Evolutionary conservation across 2,888 invertebrate species (phyloP).

Genomic region (Lasioglossum leucozonium): DNA sequence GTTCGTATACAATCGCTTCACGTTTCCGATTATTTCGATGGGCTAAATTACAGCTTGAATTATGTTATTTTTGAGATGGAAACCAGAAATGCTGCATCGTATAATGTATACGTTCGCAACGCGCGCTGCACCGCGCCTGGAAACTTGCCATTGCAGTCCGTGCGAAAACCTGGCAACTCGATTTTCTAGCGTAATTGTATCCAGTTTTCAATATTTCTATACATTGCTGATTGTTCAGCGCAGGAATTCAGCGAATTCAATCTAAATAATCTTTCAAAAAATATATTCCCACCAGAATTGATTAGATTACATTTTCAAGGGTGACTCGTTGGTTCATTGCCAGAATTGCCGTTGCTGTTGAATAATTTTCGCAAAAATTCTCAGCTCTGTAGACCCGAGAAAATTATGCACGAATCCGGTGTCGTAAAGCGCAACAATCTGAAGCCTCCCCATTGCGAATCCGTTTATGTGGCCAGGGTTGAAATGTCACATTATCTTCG

Average conservation of each 20-base stretch:
- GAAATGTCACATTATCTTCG: background rate
- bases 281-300: background rate
- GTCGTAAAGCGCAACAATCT: background rate
- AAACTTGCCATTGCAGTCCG: background rate
- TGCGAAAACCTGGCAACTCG: background rate
- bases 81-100: background rate
- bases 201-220: background rate
- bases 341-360: background rate
- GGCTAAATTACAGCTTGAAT: conserved; percentile 9
- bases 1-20: conserved; percentile 25
- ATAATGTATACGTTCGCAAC: background rate
- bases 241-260: background rate
- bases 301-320: background rate
- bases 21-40: conserved; percentile 13
- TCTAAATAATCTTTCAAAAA: too few species aligned
- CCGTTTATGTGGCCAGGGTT: too few species aligned
- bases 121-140: background rate
- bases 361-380: background rate
- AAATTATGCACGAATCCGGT: background rate
- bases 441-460: background rate
- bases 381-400: background rate
- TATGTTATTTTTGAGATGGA: background rate
- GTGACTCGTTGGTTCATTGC: background rate
- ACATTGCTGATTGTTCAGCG: background rate
- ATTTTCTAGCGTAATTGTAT: background rate